Conservation (phyloP, 2,113 vertebrate genomes). For the Tautogolabrus adspersus region DNA sequence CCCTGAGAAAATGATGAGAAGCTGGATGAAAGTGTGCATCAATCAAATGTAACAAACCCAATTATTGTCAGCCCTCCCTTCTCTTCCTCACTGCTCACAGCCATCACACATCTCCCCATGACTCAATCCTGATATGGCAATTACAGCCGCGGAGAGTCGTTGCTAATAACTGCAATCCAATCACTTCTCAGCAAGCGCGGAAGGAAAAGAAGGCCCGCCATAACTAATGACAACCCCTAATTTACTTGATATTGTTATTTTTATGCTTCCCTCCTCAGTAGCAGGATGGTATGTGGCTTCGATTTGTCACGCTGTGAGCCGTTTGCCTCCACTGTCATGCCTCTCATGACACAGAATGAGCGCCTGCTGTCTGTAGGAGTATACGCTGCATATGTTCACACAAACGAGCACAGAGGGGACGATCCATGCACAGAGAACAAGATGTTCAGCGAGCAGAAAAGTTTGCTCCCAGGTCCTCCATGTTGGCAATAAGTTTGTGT, state of each 20-base stretch:
- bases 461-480: neutral
- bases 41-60: conserved; percentile 79
- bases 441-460: neutral
- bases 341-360: neutral
- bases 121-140: conserved; percentile 76
- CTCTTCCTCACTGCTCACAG: conserved; percentile 55
- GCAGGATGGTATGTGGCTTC: conserved; percentile 51
- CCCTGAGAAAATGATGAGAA: conserved; percentile 73
- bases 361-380: neutral
- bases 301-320: conserved; percentile 13
- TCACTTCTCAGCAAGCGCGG: conserved; percentile 66
- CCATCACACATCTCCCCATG: conserved; percentile 70
- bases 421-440: neutral
- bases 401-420: too few species aligned
- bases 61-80: conserved; percentile 74
- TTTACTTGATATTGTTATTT: conserved; percentile 73
- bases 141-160: conserved; percentile 73
- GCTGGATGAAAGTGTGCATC: conserved; percentile 73
- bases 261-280: conserved; percentile 52
- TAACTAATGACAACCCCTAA: conserved; percentile 75
- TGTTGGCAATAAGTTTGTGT: too few species aligned
- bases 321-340: conserved; percentile 1
- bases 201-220: conserved; percentile 53
- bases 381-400: neutral
- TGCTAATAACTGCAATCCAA: conserved; percentile 81